Evolutionary conservation across 2,888 invertebrate species (phyloP), one percentile per base, ranked within the genome.

Genomic region (Bellardia bayeri): DNA sequence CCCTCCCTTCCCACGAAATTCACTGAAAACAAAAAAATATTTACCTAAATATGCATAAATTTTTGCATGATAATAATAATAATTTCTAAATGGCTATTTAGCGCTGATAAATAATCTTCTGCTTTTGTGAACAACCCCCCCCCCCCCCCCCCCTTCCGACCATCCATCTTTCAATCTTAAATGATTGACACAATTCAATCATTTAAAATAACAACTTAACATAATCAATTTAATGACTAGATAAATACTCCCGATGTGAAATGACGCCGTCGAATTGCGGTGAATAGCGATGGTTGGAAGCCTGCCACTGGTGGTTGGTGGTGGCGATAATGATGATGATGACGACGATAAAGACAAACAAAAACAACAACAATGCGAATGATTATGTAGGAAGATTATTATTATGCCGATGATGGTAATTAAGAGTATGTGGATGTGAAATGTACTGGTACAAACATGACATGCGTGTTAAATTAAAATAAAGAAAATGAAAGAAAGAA

Each of bases 171-270:
- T 13, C 8, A 85, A 61, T 68, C 66, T 61, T 6, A 56, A 68
- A 58, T 84, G 84, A 87, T 75, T 87, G 85, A 85, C 85, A 85
- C 84, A 82, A 88, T 88, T 88, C 87, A 85, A 82, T 82, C 82
- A 82, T 81, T 87, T 79, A 75, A 82, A 85, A 80, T 82, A 85
- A 85, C 66, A 78, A 85, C 72, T 78, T 79, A 74, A 85, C 87
- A 85, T 75, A 82, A 56, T 85, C 58, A 76, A 81, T 76, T 66
- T 87, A 83, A 87, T 87, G 83, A 83, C 76, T 83, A 84, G 83
- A 87, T 87, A 87, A 87, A 87, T 81, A 87, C 87, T 87, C 81
- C 87, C 83, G 87, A 87, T 66, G 69, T 63, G 40, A 58, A 75
- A 81, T 82, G 69, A 85, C 63, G 56, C 40, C 71, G 68, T 71